Evolutionary conservation across 2,797 vertebrate genomes (phyloP), one percentile per base, ranked within the genome.

Genomic region (Leptoclinus maculatus): DNA sequence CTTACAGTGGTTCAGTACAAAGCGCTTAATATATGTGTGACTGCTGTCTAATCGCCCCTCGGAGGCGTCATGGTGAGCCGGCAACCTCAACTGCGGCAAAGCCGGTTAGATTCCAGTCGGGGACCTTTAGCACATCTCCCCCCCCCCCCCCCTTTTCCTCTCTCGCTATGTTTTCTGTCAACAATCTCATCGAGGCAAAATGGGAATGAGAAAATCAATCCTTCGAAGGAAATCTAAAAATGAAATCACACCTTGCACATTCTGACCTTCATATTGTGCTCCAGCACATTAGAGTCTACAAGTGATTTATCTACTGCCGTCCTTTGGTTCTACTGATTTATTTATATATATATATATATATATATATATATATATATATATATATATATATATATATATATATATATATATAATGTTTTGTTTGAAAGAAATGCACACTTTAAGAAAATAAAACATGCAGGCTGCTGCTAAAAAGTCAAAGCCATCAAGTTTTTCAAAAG

Each of bases 1-100:
- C 27, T 76, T 64, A 56, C 71, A 78, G 69, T 56, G 71, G 12
- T 83, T 88, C 62, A 62, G 69, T 36, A 49, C 63, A 76, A 59
- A 88, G 78, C 84, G 65, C 71, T 71, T 79, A 80, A 80, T 76
- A 71, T 76, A 69, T 86, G 84, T 85, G 80, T 80, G 83, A 85
- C 84, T 60, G 74, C 85, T 85, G 82, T 87, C 84, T 80, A 79
- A 84, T 91, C 84, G 83, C 78, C 73, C 89, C 81, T 74, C 14
- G 62, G 69, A 88, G 83, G 64, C 41, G n/a, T 85, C 75, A 66
- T 77, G 69, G 69, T 67, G 83, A 86, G 83, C 72, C 67, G 74
- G 74, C 70, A 82, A 70, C 74, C 75, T 66, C n/a, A 71, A 80
- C 80, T 73, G 84, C 62, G 2, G 78, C 74, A 69, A 43, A 47